Base-by-base conservation (phyloP, 2,113 vertebrate genomes). In the Taxidea taxus region DNA sequence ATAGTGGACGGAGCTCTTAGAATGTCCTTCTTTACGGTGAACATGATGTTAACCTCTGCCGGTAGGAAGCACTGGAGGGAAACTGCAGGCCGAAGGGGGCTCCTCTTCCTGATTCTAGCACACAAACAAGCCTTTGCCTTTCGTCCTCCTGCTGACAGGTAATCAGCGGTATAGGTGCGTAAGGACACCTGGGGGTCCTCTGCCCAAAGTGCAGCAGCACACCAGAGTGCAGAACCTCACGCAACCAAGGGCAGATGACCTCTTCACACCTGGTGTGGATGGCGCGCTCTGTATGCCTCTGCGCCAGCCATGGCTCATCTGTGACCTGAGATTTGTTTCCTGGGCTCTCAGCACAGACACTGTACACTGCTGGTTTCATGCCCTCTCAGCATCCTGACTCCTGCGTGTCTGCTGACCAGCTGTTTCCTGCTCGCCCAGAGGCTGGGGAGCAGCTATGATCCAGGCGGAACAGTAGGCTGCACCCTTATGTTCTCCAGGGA, bases 191-290 rank as follows among this genome's bases (percentile, higher is more conserved):
- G 39, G 5, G 12, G 20, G 29, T 80, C 56, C 2, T 58, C 23
- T 44, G 68, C 12, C 20, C 39, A 58, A 44, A 18, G 9, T n/a
- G 8, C 18, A 60, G 66, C 18, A 62, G 58, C 21, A 49, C 18
- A 78, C 11, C n/a, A 39, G 34, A 56, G 10, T 16, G 25, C 54
- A 39, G 25, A 70, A 29, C 3, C 39, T 56, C 3, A 3, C 3
- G 7, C 0, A 85, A 20, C 5, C 20, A 12, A 25, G 37, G 37
- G 18, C 47, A 37, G 3, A 21, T 16, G 7, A 70, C 23, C n/a
- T n/a, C 14, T 49, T 14, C 5, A 15, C 1, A 27, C 4, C 7
- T 21, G 34, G 37, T 0, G 6, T 34, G 31, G 56, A 72, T 1
- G 23, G 15, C 0, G 37, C 6, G 16, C 39, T 6, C 23, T 47